Conservation (phyloP, 2,888 invertebrate genomes). For the Eupithecia subfuscata region DNA sequence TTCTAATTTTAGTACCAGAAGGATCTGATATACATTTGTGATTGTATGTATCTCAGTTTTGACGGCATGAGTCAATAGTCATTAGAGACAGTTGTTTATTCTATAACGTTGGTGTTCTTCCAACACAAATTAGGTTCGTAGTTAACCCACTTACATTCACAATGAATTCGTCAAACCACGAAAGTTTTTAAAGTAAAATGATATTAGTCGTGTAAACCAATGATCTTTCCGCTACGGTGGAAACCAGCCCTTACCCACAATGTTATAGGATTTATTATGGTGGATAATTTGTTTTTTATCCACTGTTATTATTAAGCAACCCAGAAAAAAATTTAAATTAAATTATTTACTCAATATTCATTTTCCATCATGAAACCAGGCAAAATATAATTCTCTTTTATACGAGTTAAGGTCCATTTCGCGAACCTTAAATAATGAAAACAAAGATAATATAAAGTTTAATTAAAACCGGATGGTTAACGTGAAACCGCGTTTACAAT, state of each 20-base stretch:
- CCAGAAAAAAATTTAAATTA: slow-evolving; percentile 2
- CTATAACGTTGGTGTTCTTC: too few relatives aligned
- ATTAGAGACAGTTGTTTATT: too few relatives aligned
- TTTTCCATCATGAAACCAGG: slow-evolving; percentile 18
- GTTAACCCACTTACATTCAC: too few relatives aligned
- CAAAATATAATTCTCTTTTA: slow-evolving; percentile 33
- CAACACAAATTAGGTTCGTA: too few relatives aligned
- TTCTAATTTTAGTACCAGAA: too few relatives aligned
- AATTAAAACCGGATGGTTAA: slow-evolving; percentile 46
- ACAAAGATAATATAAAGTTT: slow-evolving; percentile 48
- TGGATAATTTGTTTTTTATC: neutral
- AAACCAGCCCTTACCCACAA: neutral
- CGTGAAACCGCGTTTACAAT: slow-evolving; percentile 44
- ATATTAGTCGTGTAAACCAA: neutral
- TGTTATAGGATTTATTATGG: neutral
- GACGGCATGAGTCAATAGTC: too few relatives aligned
- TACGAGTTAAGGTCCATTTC: slow-evolving; percentile 32
- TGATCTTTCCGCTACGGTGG: neutral
- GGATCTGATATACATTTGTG: too few relatives aligned
- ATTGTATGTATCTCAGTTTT: too few relatives aligned
- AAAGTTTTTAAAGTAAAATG: too few relatives aligned
- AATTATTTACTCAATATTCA: slow-evolving; percentile 16
- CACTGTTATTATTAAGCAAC: neutral
- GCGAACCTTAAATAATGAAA: slow-evolving; percentile 38
- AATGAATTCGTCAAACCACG: too few relatives aligned